These are phyloP conservation scores for Argya squamiceps DNA, from an alignment of 2,797 vertebrate genomes.

Conservation along the genomic window DNA sequence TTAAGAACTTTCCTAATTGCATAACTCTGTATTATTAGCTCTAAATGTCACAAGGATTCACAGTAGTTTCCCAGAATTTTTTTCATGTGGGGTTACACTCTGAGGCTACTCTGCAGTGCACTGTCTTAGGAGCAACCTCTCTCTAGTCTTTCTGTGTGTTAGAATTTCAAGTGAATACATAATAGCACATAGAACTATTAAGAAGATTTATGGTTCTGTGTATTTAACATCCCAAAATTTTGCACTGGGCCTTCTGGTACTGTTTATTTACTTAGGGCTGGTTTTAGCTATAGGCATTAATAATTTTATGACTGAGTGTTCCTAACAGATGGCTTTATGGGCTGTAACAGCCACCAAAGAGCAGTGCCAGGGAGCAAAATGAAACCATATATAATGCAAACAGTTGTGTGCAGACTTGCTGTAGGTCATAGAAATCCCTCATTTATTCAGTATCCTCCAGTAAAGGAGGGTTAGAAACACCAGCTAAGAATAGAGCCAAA, in stretches of 20 bases:
- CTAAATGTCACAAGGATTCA: background rate
- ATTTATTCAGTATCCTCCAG: conserved; percentile 34
- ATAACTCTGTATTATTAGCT: background rate
- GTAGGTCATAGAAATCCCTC: conserved; percentile 37
- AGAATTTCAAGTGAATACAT: conserved; percentile 41
- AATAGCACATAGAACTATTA: conserved; percentile 18
- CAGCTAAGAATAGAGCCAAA: conserved; percentile 15
- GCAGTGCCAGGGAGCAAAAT: conserved; percentile 37
- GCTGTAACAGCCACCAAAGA: conserved; percentile 54
- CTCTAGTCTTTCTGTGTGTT: background rate
- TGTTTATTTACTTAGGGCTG: conserved; percentile 63
- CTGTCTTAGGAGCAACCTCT: conserved; percentile 3
- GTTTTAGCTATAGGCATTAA: conserved; percentile 60
- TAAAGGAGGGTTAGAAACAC: background rate
- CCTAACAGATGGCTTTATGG: conserved; percentile 64
- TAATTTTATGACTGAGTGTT: conserved; percentile 57
- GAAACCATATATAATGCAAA: conserved; percentile 54
- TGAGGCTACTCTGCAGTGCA: background rate
- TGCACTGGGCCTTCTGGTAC: conserved; percentile 52
- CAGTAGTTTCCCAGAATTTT: background rate
- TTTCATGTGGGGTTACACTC: background rate
- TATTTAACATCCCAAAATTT: conserved; percentile 46
- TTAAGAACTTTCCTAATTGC: background rate
- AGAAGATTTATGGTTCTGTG: conserved; percentile 46
- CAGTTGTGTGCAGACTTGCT: conserved; percentile 18